Evolutionary conservation across 1,140 invertebrate species (phyloP), one percentile per base, ranked within the genome.

Genomic region (Drosophila repleta): DNA sequence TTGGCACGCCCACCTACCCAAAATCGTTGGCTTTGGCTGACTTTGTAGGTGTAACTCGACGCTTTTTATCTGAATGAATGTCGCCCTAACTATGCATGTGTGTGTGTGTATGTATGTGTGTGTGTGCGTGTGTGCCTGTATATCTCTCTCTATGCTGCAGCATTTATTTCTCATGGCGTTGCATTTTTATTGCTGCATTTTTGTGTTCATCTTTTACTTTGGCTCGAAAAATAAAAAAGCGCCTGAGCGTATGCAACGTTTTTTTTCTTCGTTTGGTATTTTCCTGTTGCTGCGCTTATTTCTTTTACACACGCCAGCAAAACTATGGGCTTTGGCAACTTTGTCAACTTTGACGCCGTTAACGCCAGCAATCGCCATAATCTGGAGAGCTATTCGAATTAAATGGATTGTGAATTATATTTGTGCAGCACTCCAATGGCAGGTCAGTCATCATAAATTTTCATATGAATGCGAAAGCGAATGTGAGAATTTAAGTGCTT

Each of bases 21-120:
- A n/a, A 24, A 4, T n/a, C 21, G 10, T 17, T 8, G 29, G 17
- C 57, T 39, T 49, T 21, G 3, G 51, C 43, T 45, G 32, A 65
- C 57, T 56, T 56, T 56, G 45, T 62, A 51, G 49, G 74, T 80
- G 68, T 80, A 81, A 74, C 76, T 77, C 74, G 73, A 85, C 80
- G 85, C 81, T 84, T 71, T 85, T 84, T 85, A 77, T 85, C 81
- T 80, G 77, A 85, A 83, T 84, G 71, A 79, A 75, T 82, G 71
- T 83, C 55, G 53, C 11, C 57, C 70, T 43, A 63, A 45, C 37
- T 56, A 45, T 46, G 18, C 26, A 10, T 32, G 2, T 24, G 43
- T 63, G 43, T 39, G 21, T 17, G 11, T 39, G 18, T 48, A 5
- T 46, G 13, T 48, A 3, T 17, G 37, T 74, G 71, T 67, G 32